Evolutionary conservation across 2,888 invertebrate species (phyloP), one percentile per base, ranked within the genome.

Genomic region (Phengaris alcon): DNA sequence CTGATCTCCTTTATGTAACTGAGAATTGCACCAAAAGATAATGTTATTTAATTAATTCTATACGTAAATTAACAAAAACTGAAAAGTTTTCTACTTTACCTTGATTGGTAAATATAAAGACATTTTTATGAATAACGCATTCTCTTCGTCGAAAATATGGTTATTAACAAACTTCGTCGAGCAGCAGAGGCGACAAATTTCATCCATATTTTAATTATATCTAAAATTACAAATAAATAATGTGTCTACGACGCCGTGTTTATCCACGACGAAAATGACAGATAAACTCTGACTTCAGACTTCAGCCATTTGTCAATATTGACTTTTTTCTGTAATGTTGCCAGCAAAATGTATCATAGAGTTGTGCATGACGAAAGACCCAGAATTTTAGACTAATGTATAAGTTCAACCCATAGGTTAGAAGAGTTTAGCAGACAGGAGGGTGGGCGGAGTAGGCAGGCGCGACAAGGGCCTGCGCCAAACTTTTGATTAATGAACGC

Each of bases 51-150:
- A 64, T 76, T 68, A 68, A 76, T 74, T 59, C 64, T 68, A 73
- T 51, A 64, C 44, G 55, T 74, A 72, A 72, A 55, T 76, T 75
- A 55, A 57, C 69, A 13, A 70, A 75, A 52, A 72, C 64, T 46
- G n/a, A 75, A 76, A 64, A 73, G 35, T 15, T 51, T 68, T 15
- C 22, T 76, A 73, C 74, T 77, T 35, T 95, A 96, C 96, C 96
- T 96, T 96, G 86, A 96, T 95, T 87, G 96, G 96, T 86, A 96
- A 94, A 87, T 96, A 96, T 81, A 96, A 91, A 78, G 95, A 94
- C 90, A 96, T 96, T 94, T 96, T 96, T 80, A 95, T 87, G 84
- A 94, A 95, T 81, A 96, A 93, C 79, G 95, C 95, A 83, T 95
- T 95, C 83, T 95, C 94, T 81, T 95, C 95, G 81, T 95, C 95